Evolutionary conservation across 2,113 vertebrate genomes (phyloP), one percentile per base, ranked within the genome.

Genomic region (Andinoacara biseriatus): DNA sequence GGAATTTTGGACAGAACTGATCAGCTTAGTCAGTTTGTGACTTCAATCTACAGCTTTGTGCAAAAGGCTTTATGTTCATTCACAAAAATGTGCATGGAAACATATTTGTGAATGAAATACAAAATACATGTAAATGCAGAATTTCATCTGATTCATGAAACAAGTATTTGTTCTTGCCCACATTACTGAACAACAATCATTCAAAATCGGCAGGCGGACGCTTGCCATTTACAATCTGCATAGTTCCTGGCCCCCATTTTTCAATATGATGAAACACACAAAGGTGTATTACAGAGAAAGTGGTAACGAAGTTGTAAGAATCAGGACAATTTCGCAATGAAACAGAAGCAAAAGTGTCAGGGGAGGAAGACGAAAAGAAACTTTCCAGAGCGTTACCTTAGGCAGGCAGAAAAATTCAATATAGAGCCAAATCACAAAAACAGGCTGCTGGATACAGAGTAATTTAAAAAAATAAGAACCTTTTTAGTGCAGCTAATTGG

Each of bases 401-500:
- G 38, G 40, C 10, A 10, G 13, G 11, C 14, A 46, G 38, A 46
- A 22, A 65, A 67, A 33, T 33, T 33, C 33, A 33, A 33, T 33
- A 33, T 33, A 33, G 6, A 1, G 5, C 31, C 31, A 31, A 31
- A 31, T 31, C 31, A 31, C 33, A 33, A 33, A 33, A 33, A 33
- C 33, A 33, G 17, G 17, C 49, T 52, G 7, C 17, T 52, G 49
- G 43, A 3, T 49, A 29, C 65, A 49, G 65, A 10, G 29, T 10
- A 10, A 26, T 49, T 4, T 18, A 58, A 13, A 26, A 58, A 67
- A 24, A 7, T 11, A 58, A 0, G 15, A 40, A 98, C 97, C 97
- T 97, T 97, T 86, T 93, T 94, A 65, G 94, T 96, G 89, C 93
- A 98, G 57, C 18, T 90, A 75, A 95, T 35, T 4, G 98, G 98